Conservation (phyloP, 2,113 vertebrate genomes). For the Sarotherodon lohbergeri region DNA sequence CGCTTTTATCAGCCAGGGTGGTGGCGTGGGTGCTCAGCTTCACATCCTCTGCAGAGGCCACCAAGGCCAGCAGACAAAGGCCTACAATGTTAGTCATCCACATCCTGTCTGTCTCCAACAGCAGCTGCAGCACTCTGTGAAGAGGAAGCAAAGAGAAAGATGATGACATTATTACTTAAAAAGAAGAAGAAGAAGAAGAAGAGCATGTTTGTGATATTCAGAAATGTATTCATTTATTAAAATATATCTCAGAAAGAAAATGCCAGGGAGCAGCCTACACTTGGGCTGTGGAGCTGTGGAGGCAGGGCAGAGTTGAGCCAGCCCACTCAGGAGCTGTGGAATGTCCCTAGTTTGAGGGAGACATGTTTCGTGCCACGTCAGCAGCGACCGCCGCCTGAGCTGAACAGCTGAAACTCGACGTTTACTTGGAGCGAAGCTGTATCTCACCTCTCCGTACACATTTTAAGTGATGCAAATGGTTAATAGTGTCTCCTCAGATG, state of each 20-base stretch:
- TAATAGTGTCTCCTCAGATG: not conserved
- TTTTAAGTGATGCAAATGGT: not conserved
- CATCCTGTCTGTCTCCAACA: constrained; percentile 73
- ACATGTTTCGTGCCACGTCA: constrained; percentile 57
- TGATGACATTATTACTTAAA: not conserved
- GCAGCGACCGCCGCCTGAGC: constrained; percentile 1
- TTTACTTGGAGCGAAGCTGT: not conserved
- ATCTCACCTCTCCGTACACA: not conserved
- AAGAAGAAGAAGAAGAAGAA: not conserved
- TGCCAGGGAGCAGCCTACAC: not conserved
- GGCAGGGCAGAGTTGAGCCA: not conserved
- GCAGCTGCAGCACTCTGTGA: constrained; percentile 48
- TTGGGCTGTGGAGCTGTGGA: not conserved
- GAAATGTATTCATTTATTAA: not conserved
- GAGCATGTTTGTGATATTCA: not conserved
- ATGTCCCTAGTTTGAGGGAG: not conserved
- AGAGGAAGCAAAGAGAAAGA: not conserved
- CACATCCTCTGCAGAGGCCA: constrained; percentile 62
- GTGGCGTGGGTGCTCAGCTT: constrained; percentile 85
- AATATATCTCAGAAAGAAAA: not conserved
- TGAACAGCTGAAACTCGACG: not conserved
- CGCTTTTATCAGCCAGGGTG: constrained; percentile 81
- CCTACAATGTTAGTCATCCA: constrained; percentile 67
- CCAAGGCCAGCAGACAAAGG: constrained; percentile 68
- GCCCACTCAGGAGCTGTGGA: constrained; percentile 13